A percentile compares a stretch with the other conserved stretches of the same genome.
phyloP scores from a whole-genome alignment of 2,888 invertebrate species.

The Uloborus plumipes region DNA sequence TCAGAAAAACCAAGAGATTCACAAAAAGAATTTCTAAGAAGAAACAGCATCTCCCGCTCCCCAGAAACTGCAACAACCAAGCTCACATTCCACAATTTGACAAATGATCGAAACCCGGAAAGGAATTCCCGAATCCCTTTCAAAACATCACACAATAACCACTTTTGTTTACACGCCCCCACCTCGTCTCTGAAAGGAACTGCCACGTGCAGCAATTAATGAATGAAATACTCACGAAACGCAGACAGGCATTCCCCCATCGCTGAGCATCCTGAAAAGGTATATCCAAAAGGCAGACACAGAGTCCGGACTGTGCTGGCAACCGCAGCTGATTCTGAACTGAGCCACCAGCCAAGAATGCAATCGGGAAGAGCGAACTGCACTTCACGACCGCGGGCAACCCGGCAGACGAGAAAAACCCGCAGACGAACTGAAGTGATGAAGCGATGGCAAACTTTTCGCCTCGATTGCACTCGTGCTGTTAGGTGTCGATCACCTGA shows the following conservation, averaged over 20 bases:
- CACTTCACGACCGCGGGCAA: constrained; percentile 3
- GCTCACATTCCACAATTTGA: too few species aligned
- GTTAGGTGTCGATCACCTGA: constrained; percentile 15
- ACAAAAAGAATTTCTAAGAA: too few species aligned
- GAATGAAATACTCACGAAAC: constrained; percentile 45
- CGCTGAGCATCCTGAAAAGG: constrained; percentile 35
- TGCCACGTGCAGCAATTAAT: constrained; percentile 8
- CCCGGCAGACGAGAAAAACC: neutral
- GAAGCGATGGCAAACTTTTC: neutral
- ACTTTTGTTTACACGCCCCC: neutral
- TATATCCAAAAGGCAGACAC: neutral
- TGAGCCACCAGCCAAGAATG: neutral
- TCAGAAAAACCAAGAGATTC: too few species aligned
- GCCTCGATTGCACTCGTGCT: neutral
- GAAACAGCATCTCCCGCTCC: too few species aligned
- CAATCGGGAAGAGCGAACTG: neutral
- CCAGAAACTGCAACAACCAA: too few species aligned
- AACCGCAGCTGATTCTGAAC: neutral
- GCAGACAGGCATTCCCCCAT: constrained; percentile 54
- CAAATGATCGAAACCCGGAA: too few species aligned
- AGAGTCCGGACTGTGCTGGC: neutral
- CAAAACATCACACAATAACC: too few species aligned
- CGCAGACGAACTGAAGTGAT: neutral
- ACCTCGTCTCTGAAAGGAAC: neutral
- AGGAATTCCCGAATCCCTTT: too few species aligned